Percentiles rank a stretch among this genome's conserved stretches.
Evolutionary conservation across 2,888 invertebrate species (phyloP).

Genomic region (Lucinisca nassula): DNA sequence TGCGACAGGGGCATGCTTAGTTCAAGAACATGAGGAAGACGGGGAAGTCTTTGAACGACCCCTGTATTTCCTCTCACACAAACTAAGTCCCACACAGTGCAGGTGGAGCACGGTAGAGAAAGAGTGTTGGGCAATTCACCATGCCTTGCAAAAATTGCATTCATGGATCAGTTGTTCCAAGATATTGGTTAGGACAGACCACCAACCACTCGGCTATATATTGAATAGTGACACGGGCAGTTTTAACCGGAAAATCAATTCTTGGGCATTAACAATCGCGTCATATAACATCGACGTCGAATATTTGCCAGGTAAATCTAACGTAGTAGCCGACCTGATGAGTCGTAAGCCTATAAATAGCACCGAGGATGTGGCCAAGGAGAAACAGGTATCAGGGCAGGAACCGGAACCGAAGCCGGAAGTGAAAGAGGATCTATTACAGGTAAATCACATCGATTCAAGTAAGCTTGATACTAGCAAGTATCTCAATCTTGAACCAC

Average conservation of each 20-base stretch:
- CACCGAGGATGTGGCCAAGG: too few species aligned
- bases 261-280: slow-evolving; percentile 16
- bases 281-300: slow-evolving; percentile 16
- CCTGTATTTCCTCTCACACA: neutral
- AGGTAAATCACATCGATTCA: too few species aligned
- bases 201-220: slow-evolving; percentile 16
- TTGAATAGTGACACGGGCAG: neutral
- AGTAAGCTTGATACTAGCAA: too few species aligned
- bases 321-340: neutral
- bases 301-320: slow-evolving; percentile 9
- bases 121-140: slow-evolving; percentile 9
- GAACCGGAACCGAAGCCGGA: too few species aligned
- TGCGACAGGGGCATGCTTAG: too few species aligned
- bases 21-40: too few species aligned
- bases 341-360: too few species aligned
- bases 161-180: neutral
- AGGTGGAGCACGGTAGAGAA: slow-evolving; percentile 5
- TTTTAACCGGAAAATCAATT: slow-evolving; percentile 6
- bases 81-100: neutral
- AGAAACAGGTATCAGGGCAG: too few species aligned
- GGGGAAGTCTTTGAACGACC: slow-evolving; percentile 2
- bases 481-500: too few species aligned
- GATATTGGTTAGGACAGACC: slow-evolving; percentile 30
- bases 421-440: too few species aligned
- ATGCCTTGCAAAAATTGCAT: slow-evolving; percentile 15